Percentiles rank a stretch among this genome's conserved stretches.
Conservation (phyloP, 2,888 invertebrate species). For the Drosophila austrosaltans region DNA sequence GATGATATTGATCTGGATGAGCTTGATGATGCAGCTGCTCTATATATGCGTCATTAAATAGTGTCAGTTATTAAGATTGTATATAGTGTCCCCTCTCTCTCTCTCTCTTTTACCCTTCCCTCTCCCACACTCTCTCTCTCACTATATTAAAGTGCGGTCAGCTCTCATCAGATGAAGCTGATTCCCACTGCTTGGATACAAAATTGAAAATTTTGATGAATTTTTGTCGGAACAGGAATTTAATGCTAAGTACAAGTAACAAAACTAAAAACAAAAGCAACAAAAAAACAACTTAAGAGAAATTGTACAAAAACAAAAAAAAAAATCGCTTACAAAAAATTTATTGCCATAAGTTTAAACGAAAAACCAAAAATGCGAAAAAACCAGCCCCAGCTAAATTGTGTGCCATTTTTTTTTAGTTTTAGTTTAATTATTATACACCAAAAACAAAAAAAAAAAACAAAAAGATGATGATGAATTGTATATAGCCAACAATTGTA, state of each 20-base stretch:
- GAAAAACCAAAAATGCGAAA: conserved; percentile 27
- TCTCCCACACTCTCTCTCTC: not conserved
- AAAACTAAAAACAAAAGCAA: conserved; percentile 19
- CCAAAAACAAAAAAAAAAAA: conserved; percentile 32
- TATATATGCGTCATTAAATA: conserved; percentile 84
- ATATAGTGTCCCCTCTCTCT: conserved; percentile 37
- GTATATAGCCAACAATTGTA: conserved; percentile 62
- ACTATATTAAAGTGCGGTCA: conserved; percentile 11
- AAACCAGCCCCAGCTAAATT: conserved; percentile 54
- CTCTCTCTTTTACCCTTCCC: not conserved
- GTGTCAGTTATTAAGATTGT: conserved; percentile 50
- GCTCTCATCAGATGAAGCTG: conserved; percentile 68
- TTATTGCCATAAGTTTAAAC: conserved; percentile 37
- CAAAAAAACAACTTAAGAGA: conserved; percentile 43
- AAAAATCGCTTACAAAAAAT: not conserved
- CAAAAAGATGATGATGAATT: conserved; percentile 39
- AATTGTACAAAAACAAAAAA: conserved; percentile 67
- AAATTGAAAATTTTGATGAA: conserved; percentile 60
- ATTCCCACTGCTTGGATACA: conserved; percentile 28
- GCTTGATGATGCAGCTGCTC: conserved; percentile 84
- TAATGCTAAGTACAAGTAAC: conserved; percentile 74
- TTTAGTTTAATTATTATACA: conserved; percentile 34
- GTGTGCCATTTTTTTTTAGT: conserved; percentile 70
- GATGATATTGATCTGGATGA: conserved; percentile 85
- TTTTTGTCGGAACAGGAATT: conserved; percentile 71